phyloP scores from a whole-genome alignment of 2,888 invertebrate species.

The Antheraea yamamai region DNA sequence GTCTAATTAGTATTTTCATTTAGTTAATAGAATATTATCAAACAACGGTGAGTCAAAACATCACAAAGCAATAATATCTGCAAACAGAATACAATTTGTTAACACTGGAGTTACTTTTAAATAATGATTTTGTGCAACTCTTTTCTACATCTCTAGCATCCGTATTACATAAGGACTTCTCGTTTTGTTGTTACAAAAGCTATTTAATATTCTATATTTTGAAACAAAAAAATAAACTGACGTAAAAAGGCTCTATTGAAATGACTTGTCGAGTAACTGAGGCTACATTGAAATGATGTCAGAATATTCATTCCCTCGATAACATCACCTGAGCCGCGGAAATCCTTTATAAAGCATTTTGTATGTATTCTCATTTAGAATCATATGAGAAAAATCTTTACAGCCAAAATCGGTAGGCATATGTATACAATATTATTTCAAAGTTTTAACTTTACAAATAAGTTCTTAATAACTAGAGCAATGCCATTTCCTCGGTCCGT shows the following conservation, averaged over 20 bases:
- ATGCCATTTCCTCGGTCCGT: constrained; percentile 44
- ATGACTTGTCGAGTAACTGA: constrained; percentile 27
- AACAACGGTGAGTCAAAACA: background rate
- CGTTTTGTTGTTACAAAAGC: background rate
- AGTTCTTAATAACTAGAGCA: constrained; percentile 55
- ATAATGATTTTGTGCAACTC: background rate
- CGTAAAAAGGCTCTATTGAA: constrained; percentile 16
- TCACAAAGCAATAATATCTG: background rate
- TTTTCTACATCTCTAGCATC: background rate
- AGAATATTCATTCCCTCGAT: constrained; percentile 28
- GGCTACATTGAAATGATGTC: constrained; percentile 36
- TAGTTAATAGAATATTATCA: background rate
- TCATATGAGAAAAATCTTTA: constrained; percentile 25
- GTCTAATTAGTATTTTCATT: background rate
- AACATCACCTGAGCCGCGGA: constrained; percentile 31
- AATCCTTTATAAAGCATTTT: constrained; percentile 34
- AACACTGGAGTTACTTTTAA: background rate
- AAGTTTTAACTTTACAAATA: constrained; percentile 58
- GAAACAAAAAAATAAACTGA: background rate
- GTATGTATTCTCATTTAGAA: constrained; percentile 15
- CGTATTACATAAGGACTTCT: background rate
- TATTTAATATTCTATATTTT: background rate
- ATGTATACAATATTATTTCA: constrained; percentile 44
- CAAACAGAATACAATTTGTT: background rate
- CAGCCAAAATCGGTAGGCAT: constrained; percentile 19